Evolutionary conservation across 1,140 invertebrate genomes (phyloP).

Genomic region (Stratiolaelaps scimitus): DNA sequence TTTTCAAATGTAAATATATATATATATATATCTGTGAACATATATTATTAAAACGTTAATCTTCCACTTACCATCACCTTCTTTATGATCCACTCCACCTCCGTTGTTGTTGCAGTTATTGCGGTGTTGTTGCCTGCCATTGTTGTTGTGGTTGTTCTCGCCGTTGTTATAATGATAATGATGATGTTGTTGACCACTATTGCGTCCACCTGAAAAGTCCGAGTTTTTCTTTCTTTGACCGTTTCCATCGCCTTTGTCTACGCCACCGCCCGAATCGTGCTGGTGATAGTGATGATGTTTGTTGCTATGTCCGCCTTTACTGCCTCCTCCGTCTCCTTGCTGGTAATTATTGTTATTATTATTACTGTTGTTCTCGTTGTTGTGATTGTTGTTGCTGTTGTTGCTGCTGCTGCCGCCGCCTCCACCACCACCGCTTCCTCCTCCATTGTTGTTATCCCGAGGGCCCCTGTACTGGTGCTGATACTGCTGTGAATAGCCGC

Average conservation of each 20-base stretch:
- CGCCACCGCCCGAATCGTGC: no score
- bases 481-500: not conserved
- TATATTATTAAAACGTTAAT: no score
- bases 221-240: no score
- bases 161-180: not conserved
- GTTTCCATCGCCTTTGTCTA: no score
- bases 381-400: not conserved
- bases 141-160: not conserved
- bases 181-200: no score
- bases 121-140: not conserved
- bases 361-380: not conserved
- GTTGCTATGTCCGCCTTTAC: no score
- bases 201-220: no score
- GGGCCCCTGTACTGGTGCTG: not conserved
- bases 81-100: not conserved
- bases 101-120: not conserved
- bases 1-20: no score
- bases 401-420: not conserved
- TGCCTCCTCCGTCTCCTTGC: not conserved
- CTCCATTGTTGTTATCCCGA: slow-evolving; percentile 14
- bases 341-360: not conserved
- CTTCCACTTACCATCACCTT: no score
- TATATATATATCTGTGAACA: no score
- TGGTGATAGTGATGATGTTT: no score
- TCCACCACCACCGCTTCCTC: not conserved